Percentiles rank a stretch among this genome's conserved stretches.
Evolutionary conservation across 2,888 invertebrate species (phyloP).

Genomic region (Eilema sororculum): DNA sequence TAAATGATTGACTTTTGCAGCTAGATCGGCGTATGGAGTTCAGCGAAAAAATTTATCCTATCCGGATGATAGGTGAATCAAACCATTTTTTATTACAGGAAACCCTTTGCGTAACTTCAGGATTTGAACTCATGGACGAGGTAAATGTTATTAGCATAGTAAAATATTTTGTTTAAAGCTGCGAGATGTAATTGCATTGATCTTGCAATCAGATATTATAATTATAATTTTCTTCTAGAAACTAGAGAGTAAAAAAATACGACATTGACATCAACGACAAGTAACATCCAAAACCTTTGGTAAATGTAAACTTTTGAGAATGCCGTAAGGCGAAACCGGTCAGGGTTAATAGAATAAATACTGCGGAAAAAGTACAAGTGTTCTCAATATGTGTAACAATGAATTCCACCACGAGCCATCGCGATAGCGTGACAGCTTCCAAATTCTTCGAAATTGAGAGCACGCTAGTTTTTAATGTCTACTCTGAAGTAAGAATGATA

Average conservation of each 20-base stretch:
- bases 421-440: neutral
- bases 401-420: too few species aligned
- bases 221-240: too few species aligned
- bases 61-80: neutral
- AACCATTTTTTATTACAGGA: neutral
- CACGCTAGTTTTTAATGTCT: neutral
- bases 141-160: neutral
- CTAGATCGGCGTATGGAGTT: neutral
- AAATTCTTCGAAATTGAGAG: too few species aligned
- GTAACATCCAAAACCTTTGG: too few species aligned
- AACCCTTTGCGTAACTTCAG: constrained; percentile 12
- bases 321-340: too few species aligned
- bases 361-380: too few species aligned
- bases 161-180: neutral
- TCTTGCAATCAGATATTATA: neutral
- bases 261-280: too few species aligned
- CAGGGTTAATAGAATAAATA: too few species aligned
- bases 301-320: too few species aligned
- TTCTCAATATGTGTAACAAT: too few species aligned
- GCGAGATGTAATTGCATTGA: too few species aligned
- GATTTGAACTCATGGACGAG: constrained; percentile 13
- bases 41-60: constrained; percentile 8
- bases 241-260: too few species aligned
- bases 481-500: neutral
- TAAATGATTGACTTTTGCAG: neutral